A percentile compares a stretch with the other conserved stretches of the same genome.
Conservation (phyloP, 2,113 vertebrate species). For the Piaya cayana region DNA sequence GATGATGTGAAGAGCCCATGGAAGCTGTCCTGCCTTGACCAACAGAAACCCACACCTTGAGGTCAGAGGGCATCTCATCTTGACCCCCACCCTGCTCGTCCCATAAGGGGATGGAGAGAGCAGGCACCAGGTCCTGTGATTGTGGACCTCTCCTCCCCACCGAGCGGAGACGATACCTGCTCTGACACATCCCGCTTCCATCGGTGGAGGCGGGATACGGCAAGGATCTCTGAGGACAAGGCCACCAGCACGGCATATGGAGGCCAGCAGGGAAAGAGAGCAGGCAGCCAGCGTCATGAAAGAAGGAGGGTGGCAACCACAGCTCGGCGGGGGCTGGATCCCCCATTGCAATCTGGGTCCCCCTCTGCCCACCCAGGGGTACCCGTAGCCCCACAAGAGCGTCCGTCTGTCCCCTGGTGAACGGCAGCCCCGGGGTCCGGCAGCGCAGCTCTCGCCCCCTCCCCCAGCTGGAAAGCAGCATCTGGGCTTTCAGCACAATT, state of each 20-base stretch:
- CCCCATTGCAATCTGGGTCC: neutral
- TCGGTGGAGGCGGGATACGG: neutral
- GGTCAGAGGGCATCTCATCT: neutral
- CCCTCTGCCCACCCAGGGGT: neutral
- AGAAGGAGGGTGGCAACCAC: neutral
- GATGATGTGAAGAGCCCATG: rapidly evolving
- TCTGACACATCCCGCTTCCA: slow-evolving; percentile 17
- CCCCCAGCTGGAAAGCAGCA: slow-evolving; percentile 53
- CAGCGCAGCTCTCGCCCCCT: neutral
- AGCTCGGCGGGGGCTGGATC: neutral
- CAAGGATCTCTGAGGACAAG: slow-evolving; percentile 34
- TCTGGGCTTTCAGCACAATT: slow-evolving; percentile 6
- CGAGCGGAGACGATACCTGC: neutral
- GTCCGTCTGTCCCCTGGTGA: rapidly evolving
- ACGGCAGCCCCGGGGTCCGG: neutral
- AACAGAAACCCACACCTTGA: rapidly evolving
- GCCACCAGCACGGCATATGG: slow-evolving; percentile 37
- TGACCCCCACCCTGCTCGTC: rapidly evolving
- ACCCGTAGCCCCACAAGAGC: neutral
- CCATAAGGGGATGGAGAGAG: rapidly evolving
- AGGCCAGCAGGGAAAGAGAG: slow-evolving; percentile 28
- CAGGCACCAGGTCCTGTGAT: rapidly evolving
- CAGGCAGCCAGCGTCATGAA: neutral
- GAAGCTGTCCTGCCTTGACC: neutral
- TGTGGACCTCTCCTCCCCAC: neutral